Evolutionary conservation across 1,140 invertebrate species (phyloP).

Genomic region (Drosophila orena): DNA sequence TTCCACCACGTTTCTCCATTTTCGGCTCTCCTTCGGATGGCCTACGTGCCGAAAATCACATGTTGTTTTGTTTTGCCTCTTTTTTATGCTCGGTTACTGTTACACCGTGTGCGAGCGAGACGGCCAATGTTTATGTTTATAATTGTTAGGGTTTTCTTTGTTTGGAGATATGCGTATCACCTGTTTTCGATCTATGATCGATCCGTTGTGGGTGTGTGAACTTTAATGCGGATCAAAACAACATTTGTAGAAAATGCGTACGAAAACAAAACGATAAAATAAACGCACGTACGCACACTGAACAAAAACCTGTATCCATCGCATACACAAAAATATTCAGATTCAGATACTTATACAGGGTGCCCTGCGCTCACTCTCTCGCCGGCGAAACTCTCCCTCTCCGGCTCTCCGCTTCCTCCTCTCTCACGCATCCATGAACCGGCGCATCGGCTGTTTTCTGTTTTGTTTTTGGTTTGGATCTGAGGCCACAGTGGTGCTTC

Average conservation of each 20-base stretch:
- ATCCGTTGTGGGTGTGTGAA: constrained; percentile 19
- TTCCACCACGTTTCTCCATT: constrained; percentile 34
- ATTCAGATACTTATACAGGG: constrained; percentile 44
- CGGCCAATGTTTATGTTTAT: constrained; percentile 26
- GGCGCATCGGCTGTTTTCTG: constrained; percentile 69
- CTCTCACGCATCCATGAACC: constrained; percentile 48
- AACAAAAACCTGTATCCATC: constrained; percentile 61
- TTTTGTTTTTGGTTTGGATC: constrained; percentile 76
- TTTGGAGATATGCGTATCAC: constrained; percentile 11
- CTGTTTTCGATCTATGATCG: constrained; percentile 11
- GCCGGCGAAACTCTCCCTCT: constrained; percentile 31
- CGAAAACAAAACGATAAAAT: constrained; percentile 47
- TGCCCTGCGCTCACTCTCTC: constrained; percentile 52
- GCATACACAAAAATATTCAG: neutral
- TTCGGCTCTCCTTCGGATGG: constrained; percentile 48
- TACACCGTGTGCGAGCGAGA: constrained; percentile 45
- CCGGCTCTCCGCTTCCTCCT: constrained; percentile 2
- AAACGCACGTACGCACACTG: constrained; percentile 39
- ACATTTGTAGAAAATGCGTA: constrained; percentile 55
- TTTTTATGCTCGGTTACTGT: constrained; percentile 45
- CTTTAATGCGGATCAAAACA: constrained; percentile 31
- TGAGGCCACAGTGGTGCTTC: constrained; percentile 6
- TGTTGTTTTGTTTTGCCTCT: constrained; percentile 65
- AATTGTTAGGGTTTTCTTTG: neutral
- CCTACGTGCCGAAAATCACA: constrained; percentile 81